Percentiles rank a stretch among this genome's conserved stretches.
Conservation (phyloP, 2,113 vertebrate genomes). For the Eptatretus burgeri region DNA sequence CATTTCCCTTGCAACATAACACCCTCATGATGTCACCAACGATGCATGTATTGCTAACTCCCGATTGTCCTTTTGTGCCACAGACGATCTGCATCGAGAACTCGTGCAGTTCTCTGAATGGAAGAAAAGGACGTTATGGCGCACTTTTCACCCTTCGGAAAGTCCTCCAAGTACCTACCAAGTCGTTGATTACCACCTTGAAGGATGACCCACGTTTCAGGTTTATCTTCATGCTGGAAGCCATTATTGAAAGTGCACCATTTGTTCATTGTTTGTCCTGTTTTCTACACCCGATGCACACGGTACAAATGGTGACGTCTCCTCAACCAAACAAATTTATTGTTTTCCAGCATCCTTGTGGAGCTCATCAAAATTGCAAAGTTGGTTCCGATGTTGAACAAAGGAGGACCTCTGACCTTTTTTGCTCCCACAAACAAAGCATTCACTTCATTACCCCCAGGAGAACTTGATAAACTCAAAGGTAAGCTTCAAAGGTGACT, state of each 20-base stretch:
- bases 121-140: background rate
- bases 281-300: no score
- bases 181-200: background rate
- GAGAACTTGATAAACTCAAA: background rate
- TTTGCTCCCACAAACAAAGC: slow-evolving; percentile 4
- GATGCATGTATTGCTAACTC: no score
- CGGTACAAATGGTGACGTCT: no score
- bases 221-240: background rate
- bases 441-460: background rate
- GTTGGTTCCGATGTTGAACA: background rate
- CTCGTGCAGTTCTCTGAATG: slow-evolving; percentile 1
- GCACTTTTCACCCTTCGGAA: background rate
- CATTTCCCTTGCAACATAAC: no score
- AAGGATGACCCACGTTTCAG: background rate
- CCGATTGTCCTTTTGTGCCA: background rate
- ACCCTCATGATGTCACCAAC: no score
- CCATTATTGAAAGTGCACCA: no score
- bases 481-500: background rate
- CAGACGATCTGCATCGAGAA: slow-evolving; percentile 2
- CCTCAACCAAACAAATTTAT: no score
- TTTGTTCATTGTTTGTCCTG: no score
- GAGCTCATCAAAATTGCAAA: background rate
- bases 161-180: background rate
- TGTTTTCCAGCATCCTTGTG: background rate
- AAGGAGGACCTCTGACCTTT: background rate